phyloP scores from a whole-genome alignment of 2,113 vertebrate genomes.

The Muntiacus muntjak region DNA sequence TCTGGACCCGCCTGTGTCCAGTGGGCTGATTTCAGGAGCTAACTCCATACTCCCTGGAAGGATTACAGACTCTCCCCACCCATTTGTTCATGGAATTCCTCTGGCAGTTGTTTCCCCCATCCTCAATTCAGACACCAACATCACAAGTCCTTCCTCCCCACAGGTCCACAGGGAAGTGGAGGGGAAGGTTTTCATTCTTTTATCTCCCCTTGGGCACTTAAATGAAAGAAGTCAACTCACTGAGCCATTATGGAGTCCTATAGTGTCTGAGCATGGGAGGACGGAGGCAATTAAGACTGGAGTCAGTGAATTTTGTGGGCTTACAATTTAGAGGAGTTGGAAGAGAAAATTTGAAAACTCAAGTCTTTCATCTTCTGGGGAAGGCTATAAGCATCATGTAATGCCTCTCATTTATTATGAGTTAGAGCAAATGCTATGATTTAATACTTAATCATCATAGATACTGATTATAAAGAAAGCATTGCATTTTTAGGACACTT shows the following conservation, averaged over 20 bases:
- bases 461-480: not conserved
- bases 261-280: not conserved
- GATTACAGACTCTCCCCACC: not conserved
- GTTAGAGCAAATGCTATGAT: not conserved
- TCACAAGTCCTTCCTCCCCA: not conserved
- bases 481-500: not conserved
- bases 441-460: not conserved
- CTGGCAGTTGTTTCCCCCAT: not conserved
- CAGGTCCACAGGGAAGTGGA: not conserved
- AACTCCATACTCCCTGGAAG: not conserved
- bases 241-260: not conserved
- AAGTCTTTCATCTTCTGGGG: not conserved
- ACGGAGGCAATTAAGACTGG: not conserved
- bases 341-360: not conserved
- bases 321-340: not conserved
- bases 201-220: not conserved
- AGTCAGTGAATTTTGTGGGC: not conserved
- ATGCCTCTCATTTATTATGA: not conserved
- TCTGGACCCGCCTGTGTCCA: not conserved
- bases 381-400: not conserved
- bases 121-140: not conserved
- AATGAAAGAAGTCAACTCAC: not conserved
- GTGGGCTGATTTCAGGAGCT: not conserved
- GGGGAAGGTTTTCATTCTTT: not conserved
- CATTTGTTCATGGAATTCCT: not conserved